Conservation (phyloP, 2,113 vertebrate genomes). For the Ceratotherium simum region DNA sequence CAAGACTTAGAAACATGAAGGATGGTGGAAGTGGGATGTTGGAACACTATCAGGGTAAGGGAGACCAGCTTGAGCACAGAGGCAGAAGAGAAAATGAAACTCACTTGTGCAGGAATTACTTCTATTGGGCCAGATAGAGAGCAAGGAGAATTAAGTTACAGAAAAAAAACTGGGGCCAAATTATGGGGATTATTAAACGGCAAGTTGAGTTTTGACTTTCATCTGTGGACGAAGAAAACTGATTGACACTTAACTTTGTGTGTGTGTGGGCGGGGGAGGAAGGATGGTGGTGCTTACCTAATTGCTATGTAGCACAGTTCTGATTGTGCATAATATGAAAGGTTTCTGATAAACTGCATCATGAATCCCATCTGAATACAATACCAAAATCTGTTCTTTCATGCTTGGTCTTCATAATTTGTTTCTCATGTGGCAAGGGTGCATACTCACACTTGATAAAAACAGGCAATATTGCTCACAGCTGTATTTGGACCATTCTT, state of each 20-base stretch:
- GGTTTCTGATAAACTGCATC: neutral
- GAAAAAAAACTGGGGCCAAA: neutral
- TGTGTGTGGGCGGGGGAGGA: neutral
- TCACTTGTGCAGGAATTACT: neutral
- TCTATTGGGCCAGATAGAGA: neutral
- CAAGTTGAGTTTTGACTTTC: neutral
- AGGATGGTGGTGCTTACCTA: neutral
- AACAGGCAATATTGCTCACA: slow-evolving; percentile 65
- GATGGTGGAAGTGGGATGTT: neutral
- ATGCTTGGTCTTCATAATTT: slow-evolving; percentile 30
- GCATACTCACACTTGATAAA: slow-evolving; percentile 51
- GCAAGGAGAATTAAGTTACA: neutral
- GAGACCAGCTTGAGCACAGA: neutral
- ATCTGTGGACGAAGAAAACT: neutral
- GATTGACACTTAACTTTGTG: neutral
- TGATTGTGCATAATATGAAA: neutral
- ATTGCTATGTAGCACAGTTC: neutral
- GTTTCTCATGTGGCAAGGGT: slow-evolving; percentile 34
- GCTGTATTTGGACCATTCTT: slow-evolving; percentile 54
- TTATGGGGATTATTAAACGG: neutral
- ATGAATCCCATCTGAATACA: neutral
- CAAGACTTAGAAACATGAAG: neutral
- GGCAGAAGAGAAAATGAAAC: neutral
- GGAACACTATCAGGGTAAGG: no score
- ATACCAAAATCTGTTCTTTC: neutral